A percentile compares a stretch with the other conserved stretches of the same genome.
Conservation (phyloP, 1,140 invertebrate species). For the Pectinophora gossypiella region DNA sequence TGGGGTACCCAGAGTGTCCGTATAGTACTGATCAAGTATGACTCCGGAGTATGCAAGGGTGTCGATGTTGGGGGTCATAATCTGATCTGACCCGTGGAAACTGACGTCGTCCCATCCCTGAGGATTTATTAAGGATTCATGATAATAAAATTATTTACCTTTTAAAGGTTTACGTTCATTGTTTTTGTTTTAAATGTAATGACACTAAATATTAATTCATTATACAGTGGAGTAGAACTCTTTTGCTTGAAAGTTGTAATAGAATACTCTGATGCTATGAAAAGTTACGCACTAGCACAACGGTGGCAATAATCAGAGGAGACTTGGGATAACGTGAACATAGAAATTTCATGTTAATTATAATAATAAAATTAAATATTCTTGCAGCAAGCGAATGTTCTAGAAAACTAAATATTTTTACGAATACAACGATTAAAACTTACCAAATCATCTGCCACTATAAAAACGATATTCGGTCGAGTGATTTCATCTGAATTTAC, state of each 20-base stretch:
- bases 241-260: too few relatives aligned
- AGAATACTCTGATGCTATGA: too few relatives aligned
- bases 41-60: constrained; percentile 85
- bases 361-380: background rate
- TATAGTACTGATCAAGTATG: constrained; percentile 79
- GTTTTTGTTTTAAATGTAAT: too few relatives aligned
- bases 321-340: too few relatives aligned
- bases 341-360: too few relatives aligned
- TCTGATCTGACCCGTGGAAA: constrained; percentile 89
- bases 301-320: too few relatives aligned
- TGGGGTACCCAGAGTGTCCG: constrained; percentile 76
- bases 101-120: constrained; percentile 92
- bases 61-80: constrained; percentile 89
- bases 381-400: background rate
- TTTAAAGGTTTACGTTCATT: too few relatives aligned
- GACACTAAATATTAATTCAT: too few relatives aligned
- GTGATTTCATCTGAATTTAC: background rate
- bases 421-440: constrained; percentile 14
- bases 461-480: constrained; percentile 30
- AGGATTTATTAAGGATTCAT: too few relatives aligned
- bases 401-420: background rate
- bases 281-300: too few relatives aligned
- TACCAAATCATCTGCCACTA: constrained; percentile 36
- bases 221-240: too few relatives aligned
- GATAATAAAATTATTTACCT: too few relatives aligned